These are phyloP conservation scores for Tachina grossa DNA, from an alignment of 2,888 invertebrate genomes.

Conservation along the genomic window DNA sequence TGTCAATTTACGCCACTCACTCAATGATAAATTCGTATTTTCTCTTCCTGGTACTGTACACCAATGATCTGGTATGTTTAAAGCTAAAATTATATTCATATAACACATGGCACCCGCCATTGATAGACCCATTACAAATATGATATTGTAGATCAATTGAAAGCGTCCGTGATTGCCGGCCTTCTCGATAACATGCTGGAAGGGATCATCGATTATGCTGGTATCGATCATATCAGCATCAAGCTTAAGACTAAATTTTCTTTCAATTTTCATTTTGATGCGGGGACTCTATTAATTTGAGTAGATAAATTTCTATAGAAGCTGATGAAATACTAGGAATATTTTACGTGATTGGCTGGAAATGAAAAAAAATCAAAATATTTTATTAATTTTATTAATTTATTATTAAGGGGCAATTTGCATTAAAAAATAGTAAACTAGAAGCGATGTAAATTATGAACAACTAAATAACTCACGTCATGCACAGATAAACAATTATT, in stretches of 20 bases:
- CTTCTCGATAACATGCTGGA: constrained; percentile 84
- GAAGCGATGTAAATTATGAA: no score
- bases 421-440: no score
- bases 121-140: constrained; percentile 83
- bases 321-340: not conserved
- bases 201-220: constrained; percentile 79
- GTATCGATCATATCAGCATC: constrained; percentile 38
- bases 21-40: constrained; percentile 82
- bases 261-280: constrained; percentile 55
- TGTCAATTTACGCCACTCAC: constrained; percentile 84
- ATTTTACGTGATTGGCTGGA: not conserved
- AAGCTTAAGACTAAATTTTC: constrained; percentile 34
- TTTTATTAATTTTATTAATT: not conserved
- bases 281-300: not conserved
- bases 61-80: constrained; percentile 85
- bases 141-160: constrained; percentile 83
- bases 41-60: constrained; percentile 84
- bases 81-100: constrained; percentile 84
- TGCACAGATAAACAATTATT: no score
- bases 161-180: constrained; percentile 84
- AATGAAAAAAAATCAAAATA: not conserved
- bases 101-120: constrained; percentile 84
- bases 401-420: not conserved
- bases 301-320: not conserved
- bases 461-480: no score